These are phyloP conservation scores for Heloderma charlesbogerti DNA, from an alignment of 2,113 vertebrate genomes.

Conservation along the genomic window DNA sequence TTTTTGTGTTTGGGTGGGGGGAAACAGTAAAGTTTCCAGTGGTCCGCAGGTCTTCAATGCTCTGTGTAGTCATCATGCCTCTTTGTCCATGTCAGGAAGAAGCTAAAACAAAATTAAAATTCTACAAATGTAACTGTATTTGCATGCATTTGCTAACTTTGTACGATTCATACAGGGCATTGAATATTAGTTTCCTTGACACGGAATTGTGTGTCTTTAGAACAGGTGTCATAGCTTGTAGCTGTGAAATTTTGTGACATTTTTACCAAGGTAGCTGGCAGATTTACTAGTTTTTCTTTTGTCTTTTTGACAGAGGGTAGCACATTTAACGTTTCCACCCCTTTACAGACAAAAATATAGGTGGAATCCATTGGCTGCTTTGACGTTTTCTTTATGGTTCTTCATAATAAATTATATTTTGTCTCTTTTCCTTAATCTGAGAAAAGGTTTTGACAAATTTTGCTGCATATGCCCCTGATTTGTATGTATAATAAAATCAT, in stretches of 20 bases:
- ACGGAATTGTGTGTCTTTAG: background rate
- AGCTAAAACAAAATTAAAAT: background rate
- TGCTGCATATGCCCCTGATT: too few species aligned
- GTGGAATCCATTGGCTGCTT: too few species aligned
- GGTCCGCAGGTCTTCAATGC: background rate
- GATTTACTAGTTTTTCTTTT: background rate
- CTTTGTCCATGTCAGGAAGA: background rate
- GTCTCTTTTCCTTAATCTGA: too few species aligned
- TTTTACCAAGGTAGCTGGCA: constrained; percentile 1
- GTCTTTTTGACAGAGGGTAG: too few species aligned
- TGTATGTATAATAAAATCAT: too few species aligned
- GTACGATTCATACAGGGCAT: background rate
- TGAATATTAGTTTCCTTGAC: background rate
- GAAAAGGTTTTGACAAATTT: too few species aligned
- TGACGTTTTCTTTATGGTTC: too few species aligned
- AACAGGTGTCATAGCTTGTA: background rate
- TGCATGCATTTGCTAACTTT: background rate
- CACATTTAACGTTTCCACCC: too few species aligned
- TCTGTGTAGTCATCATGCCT: background rate
- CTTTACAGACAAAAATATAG: too few species aligned
- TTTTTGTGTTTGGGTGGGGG: too few species aligned
- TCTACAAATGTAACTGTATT: background rate
- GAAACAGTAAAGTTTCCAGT: background rate
- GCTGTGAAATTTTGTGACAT: background rate
- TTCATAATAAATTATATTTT: too few species aligned